These are phyloP conservation scores for Lethocerus indicus DNA, from an alignment of 1,140 invertebrate species.

Conservation along the genomic window DNA sequence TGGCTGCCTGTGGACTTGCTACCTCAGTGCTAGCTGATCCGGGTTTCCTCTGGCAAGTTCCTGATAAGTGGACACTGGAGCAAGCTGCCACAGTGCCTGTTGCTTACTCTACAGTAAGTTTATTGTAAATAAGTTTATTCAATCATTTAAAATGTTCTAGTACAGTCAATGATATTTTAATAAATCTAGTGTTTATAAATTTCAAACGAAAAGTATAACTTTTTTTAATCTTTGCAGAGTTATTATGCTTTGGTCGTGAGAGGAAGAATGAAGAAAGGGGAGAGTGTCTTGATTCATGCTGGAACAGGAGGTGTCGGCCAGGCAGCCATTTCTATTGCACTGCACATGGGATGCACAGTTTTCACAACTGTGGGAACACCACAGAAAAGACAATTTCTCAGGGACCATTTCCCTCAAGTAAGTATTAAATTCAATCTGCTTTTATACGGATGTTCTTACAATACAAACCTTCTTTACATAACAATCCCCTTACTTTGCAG, in stretches of 20 bases:
- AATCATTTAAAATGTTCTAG: neutral
- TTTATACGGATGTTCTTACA: neutral
- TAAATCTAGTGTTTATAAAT: too few relatives aligned
- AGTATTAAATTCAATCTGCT: conserved; percentile 1
- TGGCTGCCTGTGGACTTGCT: conserved; percentile 72
- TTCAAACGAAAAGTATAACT: neutral
- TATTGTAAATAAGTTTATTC: neutral
- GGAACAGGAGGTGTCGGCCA: conserved; percentile 92
- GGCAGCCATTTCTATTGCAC: conserved; percentile 83
- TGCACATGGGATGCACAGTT: conserved; percentile 61
- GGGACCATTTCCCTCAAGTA: conserved; percentile 57
- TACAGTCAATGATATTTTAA: too few relatives aligned
- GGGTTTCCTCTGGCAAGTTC: conserved; percentile 80
- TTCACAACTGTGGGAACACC: conserved; percentile 76
- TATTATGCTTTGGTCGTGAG: conserved; percentile 83
- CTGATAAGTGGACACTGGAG: conserved; percentile 72
- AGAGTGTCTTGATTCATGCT: conserved; percentile 82
- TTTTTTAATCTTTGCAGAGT: conserved; percentile 26
- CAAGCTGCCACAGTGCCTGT: conserved; percentile 89
- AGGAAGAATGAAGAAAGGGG: conserved; percentile 64
- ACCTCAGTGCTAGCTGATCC: conserved; percentile 71
- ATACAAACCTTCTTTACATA: neutral
- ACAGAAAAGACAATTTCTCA: conserved; percentile 81
- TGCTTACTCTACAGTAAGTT: conserved; percentile 70
- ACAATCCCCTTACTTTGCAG: neutral